Percentiles rank a stretch among this genome's conserved stretches.
Evolutionary conservation across 2,113 vertebrate genomes (phyloP).

Genomic region (Trogon melanurus): DNA sequence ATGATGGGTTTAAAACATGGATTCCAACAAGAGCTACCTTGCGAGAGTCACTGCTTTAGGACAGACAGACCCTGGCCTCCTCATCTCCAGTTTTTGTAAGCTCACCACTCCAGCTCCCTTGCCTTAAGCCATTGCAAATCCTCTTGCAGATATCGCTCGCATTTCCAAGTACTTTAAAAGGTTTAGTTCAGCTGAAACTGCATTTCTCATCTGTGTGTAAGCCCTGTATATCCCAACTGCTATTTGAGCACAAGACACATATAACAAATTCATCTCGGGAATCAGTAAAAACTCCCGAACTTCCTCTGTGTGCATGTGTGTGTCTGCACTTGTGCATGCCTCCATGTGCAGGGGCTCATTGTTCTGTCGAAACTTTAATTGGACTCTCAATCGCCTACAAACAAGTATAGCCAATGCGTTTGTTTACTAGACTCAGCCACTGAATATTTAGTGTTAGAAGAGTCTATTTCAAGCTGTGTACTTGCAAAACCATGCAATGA

Average conservation of each 20-base stretch:
- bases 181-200: background rate
- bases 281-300: background rate
- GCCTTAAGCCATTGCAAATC: background rate
- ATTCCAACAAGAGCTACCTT: background rate
- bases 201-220: background rate
- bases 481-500: constrained; percentile 4
- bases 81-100: background rate
- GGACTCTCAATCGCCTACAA: background rate
- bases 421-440: background rate
- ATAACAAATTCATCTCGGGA: background rate
- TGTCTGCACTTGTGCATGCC: accelerated
- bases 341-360: background rate
- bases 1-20: background rate
- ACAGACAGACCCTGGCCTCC: background rate
- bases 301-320: background rate
- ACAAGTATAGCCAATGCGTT: background rate
- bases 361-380: background rate
- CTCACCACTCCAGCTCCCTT: background rate
- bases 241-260: background rate
- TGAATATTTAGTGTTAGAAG: background rate
- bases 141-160: background rate
- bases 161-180: constrained; percentile 4
- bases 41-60: background rate
- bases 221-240: background rate
- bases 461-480: background rate